Conservation (phyloP, 2,888 invertebrate species). For the Cartodere bifasciata region DNA sequence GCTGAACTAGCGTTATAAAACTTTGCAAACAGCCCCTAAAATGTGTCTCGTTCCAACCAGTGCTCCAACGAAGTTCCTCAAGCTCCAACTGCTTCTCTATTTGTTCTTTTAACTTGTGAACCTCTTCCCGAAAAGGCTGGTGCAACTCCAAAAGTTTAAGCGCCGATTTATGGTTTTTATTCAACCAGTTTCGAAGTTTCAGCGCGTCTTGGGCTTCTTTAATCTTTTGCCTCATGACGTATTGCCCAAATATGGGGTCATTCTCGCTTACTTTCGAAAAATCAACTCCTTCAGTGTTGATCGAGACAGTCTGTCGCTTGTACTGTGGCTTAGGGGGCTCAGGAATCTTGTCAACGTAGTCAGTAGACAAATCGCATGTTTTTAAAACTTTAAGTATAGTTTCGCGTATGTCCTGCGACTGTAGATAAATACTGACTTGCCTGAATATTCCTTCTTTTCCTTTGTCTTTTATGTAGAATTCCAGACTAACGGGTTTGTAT, state of each 20-base stretch:
- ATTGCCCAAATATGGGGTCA: conserved; percentile 41
- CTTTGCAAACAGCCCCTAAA: conserved; percentile 84
- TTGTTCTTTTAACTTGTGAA: conserved; percentile 47
- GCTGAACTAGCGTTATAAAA: conserved; percentile 58
- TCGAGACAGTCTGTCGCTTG: conserved; percentile 10
- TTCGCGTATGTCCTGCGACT: conserved; percentile 54
- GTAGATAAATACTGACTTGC: conserved; percentile 59
- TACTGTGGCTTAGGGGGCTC: conserved; percentile 16
- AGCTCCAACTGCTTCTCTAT: conserved; percentile 46
- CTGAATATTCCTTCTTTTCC: conserved; percentile 48
- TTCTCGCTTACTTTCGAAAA: conserved; percentile 33
- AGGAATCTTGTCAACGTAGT: conserved; percentile 64
- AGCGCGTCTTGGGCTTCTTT: conserved; percentile 30
- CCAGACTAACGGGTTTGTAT: conserved; percentile 49
- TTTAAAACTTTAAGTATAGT: conserved; percentile 64
- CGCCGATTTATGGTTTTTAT: conserved; percentile 56
- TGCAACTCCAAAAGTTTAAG: conserved; percentile 31
- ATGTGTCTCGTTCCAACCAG: conserved; percentile 80
- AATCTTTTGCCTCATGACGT: conserved; percentile 37
- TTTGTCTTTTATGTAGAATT: conserved; percentile 65
- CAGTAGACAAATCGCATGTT: conserved; percentile 75
- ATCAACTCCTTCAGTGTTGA: conserved; percentile 24
- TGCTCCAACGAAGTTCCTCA: conserved; percentile 58
- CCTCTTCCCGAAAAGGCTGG: conserved; percentile 60
- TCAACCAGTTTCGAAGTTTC: conserved; percentile 52